phyloP scores from a whole-genome alignment of 2,113 vertebrate genomes.

The Gambusia holbrooki region DNA sequence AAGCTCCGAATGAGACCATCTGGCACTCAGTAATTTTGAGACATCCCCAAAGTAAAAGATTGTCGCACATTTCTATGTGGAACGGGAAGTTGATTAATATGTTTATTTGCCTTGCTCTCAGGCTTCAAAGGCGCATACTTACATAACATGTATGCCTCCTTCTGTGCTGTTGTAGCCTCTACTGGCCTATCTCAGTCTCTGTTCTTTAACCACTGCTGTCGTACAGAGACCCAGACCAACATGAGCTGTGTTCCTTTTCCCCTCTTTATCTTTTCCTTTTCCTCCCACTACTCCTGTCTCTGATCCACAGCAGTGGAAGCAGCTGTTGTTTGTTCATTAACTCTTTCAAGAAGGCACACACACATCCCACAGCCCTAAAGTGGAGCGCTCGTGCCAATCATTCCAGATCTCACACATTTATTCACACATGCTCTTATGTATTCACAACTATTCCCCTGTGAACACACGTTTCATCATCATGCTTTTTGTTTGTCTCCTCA shows the following conservation, averaged over 20 bases:
- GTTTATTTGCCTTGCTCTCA: constrained; percentile 26
- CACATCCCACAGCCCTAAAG: constrained; percentile 24
- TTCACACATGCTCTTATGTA: background rate
- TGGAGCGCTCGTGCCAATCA: background rate
- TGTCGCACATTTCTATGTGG: background rate
- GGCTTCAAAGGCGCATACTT: constrained; percentile 49
- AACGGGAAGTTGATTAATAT: constrained; percentile 29
- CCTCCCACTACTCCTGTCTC: constrained; percentile 37
- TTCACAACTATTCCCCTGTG: constrained; percentile 14
- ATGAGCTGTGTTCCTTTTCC: constrained; percentile 22
- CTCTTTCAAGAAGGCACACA: constrained; percentile 43
- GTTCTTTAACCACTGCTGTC: constrained; percentile 24
- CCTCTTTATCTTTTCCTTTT: constrained; percentile 33
- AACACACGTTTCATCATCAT: constrained; percentile 19
- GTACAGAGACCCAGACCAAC: constrained; percentile 46
- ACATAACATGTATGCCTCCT: constrained; percentile 37
- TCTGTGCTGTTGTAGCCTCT: constrained; percentile 35
- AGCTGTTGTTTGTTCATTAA: constrained; percentile 71
- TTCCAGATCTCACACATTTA: constrained; percentile 1
- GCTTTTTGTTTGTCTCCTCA: constrained; percentile 31
- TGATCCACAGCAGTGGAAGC: constrained; percentile 45
- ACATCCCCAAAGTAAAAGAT: background rate
- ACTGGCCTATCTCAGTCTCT: constrained; percentile 43
- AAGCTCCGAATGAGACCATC: background rate
- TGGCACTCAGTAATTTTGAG: background rate